phyloP scores from a whole-genome alignment of 2,888 invertebrate genomes.

The Dryococelus australis region DNA sequence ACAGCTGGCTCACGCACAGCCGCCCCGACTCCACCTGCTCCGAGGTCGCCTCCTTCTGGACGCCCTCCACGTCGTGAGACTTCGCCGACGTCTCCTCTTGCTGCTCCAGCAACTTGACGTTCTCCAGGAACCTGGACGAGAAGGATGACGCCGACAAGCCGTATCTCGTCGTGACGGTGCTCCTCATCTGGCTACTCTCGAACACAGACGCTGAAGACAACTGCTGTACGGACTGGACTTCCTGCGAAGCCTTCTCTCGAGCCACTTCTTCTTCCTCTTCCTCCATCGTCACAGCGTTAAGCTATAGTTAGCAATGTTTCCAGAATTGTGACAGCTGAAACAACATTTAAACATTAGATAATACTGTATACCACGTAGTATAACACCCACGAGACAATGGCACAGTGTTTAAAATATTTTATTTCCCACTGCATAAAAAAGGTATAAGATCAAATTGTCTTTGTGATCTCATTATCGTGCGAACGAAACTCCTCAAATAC shows the following conservation, averaged over 20 bases:
- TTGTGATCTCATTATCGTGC: too few species aligned
- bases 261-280: slow-evolving; percentile 24
- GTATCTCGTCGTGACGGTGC: slow-evolving; percentile 12
- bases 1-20: neutral
- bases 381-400: neutral
- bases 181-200: neutral
- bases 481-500: too few species aligned
- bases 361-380: neutral
- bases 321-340: neutral
- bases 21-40: neutral
- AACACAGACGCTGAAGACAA: neutral
- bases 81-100: neutral
- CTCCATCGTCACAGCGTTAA: neutral
- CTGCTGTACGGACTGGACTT: neutral
- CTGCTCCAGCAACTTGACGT: neutral
- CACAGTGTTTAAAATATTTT: neutral
- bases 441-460: too few species aligned
- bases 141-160: slow-evolving; percentile 24
- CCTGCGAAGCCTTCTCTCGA: neutral
- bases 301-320: neutral
- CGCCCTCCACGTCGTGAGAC: neutral
- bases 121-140: slow-evolving; percentile 16
- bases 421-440: neutral
- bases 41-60: neutral
- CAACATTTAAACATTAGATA: neutral